Evolutionary conservation across 2,888 invertebrate species (phyloP), one percentile per base, ranked within the genome.

Genomic region (Sycophila texana): DNA sequence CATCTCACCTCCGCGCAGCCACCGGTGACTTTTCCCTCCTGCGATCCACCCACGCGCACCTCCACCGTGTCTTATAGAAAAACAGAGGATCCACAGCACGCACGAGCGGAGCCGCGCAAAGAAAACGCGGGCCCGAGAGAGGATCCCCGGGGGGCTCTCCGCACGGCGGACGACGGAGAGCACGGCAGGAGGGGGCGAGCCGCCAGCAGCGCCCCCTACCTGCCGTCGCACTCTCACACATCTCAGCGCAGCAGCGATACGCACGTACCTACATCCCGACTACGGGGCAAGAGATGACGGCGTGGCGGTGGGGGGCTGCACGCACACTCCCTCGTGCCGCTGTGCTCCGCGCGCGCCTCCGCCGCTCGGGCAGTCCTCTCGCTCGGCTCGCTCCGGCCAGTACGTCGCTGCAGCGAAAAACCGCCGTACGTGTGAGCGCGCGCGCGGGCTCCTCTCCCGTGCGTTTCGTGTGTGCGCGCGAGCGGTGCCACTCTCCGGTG

Each of bases 341-440:
- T 39, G 10, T 0, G 39, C 39, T 39, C 20, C 26, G 26, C 58
- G 7, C 39, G 1, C 63, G 61, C 18, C 66, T 67, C 22, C 1
- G 65, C 53, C n/a, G 16, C 10, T 26, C 18, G 16, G 18, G 68
- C 74, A 74, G 74, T 79, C 20, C 71, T 71, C 71, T 60, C 72
- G 79, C 72, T 75, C 79, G 71, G 72, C 72, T 79, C 75, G 79
- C 61, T 47, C 16, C 72, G 75, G 66, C 53, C 20, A 60, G 65
- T 79, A 57, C 39, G 39, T 39, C 57, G 57, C 20, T 13, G 49
- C 26, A n/a, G 16, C 61, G 13, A 4, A 5, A 26, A 30, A 14
- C 60, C 16, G 5, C 4, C 16, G 22, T 60, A 18, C 51, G 51
- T 18, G 72, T 14, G 22, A 2, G 71, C 49, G 58, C 7, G 60